Conservation (phyloP, 2,113 vertebrate genomes). For the Motacilla alba region DNA sequence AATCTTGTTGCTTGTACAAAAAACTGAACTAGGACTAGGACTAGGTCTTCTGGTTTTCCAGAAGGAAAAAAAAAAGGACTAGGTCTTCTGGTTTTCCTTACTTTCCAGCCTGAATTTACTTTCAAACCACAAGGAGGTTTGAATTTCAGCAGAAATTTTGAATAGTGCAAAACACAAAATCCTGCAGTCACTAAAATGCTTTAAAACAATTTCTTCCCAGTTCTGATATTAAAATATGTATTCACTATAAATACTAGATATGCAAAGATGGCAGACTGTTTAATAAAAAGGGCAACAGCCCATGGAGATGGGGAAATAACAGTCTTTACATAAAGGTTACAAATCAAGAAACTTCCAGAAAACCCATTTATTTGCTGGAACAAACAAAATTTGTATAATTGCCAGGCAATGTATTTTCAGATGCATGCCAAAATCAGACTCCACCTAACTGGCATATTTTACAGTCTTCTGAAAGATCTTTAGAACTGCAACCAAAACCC, state of each 20-base stretch:
- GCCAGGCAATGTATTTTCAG: neutral
- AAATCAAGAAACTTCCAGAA: neutral
- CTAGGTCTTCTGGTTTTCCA: neutral
- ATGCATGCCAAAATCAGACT: neutral
- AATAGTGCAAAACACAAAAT: rapidly evolving
- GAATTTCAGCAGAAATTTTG: neutral
- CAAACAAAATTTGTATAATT: neutral
- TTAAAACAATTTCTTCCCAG: neutral
- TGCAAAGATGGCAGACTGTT: neutral
- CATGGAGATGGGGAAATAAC: neutral
- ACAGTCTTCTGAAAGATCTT: neutral
- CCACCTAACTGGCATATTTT: neutral
- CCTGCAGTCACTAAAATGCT: neutral
- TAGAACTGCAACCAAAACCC: neutral
- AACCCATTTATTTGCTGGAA: neutral
- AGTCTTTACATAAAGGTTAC: neutral
- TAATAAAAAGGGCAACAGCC: neutral
- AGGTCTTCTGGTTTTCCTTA: neutral
- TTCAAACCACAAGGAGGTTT: neutral
- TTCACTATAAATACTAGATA: neutral
- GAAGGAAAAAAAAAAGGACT: neutral
- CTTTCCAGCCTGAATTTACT: neutral
- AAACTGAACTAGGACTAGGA: neutral
- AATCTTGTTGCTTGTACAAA: neutral
- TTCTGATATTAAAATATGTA: neutral